These are phyloP conservation scores for Hirtodrosophila cameraria DNA, from an alignment of 2,888 invertebrate species.

Conservation along the genomic window DNA sequence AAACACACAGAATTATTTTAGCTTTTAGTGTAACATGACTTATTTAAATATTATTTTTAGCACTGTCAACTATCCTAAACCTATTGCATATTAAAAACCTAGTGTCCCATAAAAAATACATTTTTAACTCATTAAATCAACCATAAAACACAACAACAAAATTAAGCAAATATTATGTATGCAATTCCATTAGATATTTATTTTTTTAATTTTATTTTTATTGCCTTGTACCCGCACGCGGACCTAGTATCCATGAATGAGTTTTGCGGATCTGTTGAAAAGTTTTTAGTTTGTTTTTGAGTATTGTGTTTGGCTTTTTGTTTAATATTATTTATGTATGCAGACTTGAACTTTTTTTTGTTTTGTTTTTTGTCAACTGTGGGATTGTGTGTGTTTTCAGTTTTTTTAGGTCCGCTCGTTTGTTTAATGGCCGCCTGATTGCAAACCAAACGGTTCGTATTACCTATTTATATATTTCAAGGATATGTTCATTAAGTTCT, in stretches of 20 bases:
- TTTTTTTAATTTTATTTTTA: slow-evolving; percentile 29
- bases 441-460: slow-evolving; percentile 49
- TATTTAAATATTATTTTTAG: slow-evolving; percentile 15
- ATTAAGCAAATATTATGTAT: slow-evolving; percentile 55
- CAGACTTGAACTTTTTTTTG: slow-evolving; percentile 58
- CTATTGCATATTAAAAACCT: slow-evolving; percentile 12
- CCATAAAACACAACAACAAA: slow-evolving; percentile 35
- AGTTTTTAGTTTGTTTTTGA: slow-evolving; percentile 42
- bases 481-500: slow-evolving; percentile 66
- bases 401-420: slow-evolving; percentile 38
- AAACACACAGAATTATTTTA: slow-evolving; percentile 16
- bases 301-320: slow-evolving; percentile 50
- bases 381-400: slow-evolving; percentile 30
- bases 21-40: slow-evolving; percentile 5
- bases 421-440: slow-evolving; percentile 71
- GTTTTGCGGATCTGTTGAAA: slow-evolving; percentile 37
- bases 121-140: slow-evolving; percentile 41
- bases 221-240: slow-evolving; percentile 46
- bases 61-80: slow-evolving; percentile 4
- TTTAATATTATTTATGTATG: slow-evolving; percentile 72
- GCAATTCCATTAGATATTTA: slow-evolving; percentile 37
- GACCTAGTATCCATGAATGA: slow-evolving; percentile 48
- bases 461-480: slow-evolving; percentile 60
- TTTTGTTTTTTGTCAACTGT: no score
- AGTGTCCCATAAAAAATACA: slow-evolving; percentile 4